phyloP scores from a whole-genome alignment of 2,888 invertebrate species.

The Gastrophysa polygoni region DNA sequence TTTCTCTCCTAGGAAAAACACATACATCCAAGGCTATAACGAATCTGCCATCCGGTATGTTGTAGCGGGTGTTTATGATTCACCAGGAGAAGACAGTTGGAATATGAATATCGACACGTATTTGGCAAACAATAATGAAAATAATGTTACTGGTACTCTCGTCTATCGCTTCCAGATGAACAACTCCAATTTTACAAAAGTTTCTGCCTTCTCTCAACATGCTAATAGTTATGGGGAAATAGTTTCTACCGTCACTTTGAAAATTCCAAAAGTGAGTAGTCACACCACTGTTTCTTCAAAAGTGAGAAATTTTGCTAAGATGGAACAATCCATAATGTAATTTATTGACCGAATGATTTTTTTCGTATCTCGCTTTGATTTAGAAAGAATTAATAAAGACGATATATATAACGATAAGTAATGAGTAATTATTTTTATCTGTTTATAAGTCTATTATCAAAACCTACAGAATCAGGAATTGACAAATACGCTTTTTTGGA shows the following conservation, averaged over 20 bases:
- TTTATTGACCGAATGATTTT: too few relatives aligned
- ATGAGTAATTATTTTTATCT: too few relatives aligned
- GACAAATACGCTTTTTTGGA: too few relatives aligned
- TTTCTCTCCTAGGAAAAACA: constrained; percentile 75
- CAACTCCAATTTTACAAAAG: constrained; percentile 30
- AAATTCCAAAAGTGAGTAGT: constrained; percentile 40
- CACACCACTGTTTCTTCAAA: background rate
- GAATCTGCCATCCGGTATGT: constrained; percentile 69
- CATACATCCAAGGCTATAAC: constrained; percentile 69
- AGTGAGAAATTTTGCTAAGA: background rate
- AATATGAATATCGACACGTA: constrained; percentile 56
- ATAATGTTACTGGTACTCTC: constrained; percentile 40
- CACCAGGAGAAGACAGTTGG: constrained; percentile 53
- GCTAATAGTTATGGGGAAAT: constrained; percentile 51
- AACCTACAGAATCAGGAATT: too few relatives aligned
- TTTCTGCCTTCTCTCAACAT: constrained; percentile 17
- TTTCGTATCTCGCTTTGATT: too few relatives aligned
- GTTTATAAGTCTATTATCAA: too few relatives aligned
- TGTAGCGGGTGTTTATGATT: constrained; percentile 54
- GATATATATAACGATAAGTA: too few relatives aligned
- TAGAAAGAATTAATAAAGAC: too few relatives aligned
- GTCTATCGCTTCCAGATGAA: constrained; percentile 26
- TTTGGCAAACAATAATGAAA: constrained; percentile 47
- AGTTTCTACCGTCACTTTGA: constrained; percentile 16
- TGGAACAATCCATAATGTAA: too few relatives aligned